Base-by-base conservation (phyloP, 2,888 invertebrate genomes). In the Venustoraphidia nigricollis region DNA sequence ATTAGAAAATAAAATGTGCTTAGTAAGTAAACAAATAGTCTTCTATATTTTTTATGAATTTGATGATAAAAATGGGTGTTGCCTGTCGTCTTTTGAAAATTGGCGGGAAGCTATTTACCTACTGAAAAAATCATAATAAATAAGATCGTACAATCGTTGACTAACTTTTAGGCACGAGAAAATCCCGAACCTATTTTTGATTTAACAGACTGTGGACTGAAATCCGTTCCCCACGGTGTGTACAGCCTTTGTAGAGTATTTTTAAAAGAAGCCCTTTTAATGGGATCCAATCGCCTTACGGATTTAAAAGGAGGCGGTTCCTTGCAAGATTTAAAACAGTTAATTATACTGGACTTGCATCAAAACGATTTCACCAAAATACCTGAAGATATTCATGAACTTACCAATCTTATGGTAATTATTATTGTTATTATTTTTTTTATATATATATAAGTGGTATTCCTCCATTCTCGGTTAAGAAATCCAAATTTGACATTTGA, bases 151-250 rank as follows among this genome's bases (percentile, higher is more conserved):
- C 2, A 17, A 17, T 17, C 4, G 4, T 17, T 17, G 10, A 38
- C 11, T 51, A 52, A 41, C 49, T 61, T 64, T 49, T 60, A 81
- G 81, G 80, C 81, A 36, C 69, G 77, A 57, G 89, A 89, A 67
- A 83, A 80, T 54, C 90, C 89, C 35, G 89, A 88, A 63, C 79
- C 83, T 47, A 72, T 79, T 51, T 89, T 86, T 65, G 89, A 90
- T 66, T 64, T 90, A 52, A 83, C 87, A 6, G 81, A 81, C 54
- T 90, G 90, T 66, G 77, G 79, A 60, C 66, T 90, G 49, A 75
- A 75, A 56, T 73, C 69, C 59, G 77, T 90, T 47, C 89, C 90
- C 38, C 70, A 79, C 51, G 86, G 87, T 51, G 81, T 87, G 48
- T 90, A 78, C 66, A 79, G 85, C 34, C 67, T 87, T 50, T 88